These are phyloP conservation scores for Drosophila histrio DNA, from an alignment of 2,888 invertebrate genomes.

Conservation along the genomic window DNA sequence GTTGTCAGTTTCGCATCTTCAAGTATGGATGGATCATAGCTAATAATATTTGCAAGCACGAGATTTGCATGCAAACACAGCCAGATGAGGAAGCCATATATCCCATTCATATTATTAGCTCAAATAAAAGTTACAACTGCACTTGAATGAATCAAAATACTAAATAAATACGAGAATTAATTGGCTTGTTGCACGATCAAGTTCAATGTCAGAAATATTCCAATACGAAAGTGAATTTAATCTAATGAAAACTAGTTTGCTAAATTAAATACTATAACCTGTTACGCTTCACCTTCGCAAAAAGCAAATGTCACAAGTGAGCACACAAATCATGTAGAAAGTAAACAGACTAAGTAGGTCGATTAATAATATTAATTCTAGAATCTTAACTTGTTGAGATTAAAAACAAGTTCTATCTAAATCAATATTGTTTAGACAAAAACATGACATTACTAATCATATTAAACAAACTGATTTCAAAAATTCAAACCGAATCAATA, in stretches of 20 bases:
- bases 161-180: constrained; percentile 2
- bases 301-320: not conserved
- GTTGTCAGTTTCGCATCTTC: constrained; percentile 42
- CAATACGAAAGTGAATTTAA: constrained; percentile 4
- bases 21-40: constrained; percentile 16
- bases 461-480: no score
- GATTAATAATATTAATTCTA: not conserved
- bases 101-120: constrained; percentile 6
- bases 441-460: no score
- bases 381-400: no score
- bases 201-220: constrained; percentile 12
- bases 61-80: constrained; percentile 15
- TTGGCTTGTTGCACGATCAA: constrained; percentile 21
- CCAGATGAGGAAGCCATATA: constrained; percentile 24
- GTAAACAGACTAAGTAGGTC: not conserved
- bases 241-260: constrained; percentile 26
- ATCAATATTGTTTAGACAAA: no score
- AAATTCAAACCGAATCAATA: no score
- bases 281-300: not conserved
- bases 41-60: constrained; percentile 2
- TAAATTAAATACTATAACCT: constrained; percentile 4
- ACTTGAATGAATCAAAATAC: not conserved
- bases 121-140: not conserved
- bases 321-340: not conserved
- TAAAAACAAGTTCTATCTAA: no score